Base-by-base conservation (phyloP, 2,113 vertebrate species). In the Bufo bufo region DNA sequence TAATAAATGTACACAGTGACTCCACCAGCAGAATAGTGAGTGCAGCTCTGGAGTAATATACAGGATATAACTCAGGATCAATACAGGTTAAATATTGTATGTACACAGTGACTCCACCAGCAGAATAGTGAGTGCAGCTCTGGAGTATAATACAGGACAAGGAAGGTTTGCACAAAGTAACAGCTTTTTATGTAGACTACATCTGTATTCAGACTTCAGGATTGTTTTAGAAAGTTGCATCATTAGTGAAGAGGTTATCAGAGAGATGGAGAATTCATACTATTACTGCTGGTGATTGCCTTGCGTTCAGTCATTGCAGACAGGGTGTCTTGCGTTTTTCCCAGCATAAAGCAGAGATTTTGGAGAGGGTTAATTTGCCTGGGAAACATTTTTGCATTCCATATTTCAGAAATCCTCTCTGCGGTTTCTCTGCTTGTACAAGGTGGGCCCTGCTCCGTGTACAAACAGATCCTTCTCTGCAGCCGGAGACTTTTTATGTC, bases 351-450 rank as follows among this genome's bases (percentile, higher is more conserved):
- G 43, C 4, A 19, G 75, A n/a, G 47, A 12, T 52, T 23, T 78
- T 49, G 12, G 14, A 5, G 17, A 54, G 47, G 75, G 75, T 54
- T 78, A 78, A 78, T 47, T 14, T 77, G 45, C 75, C 49, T 23
- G 75, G 75, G 75, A 23, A 54, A n/a, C 47, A 77, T 52, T 78
- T 75, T 78, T 78, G 50, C 75, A 54, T 78, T 78, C 50, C 49
- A 78, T 78, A 54, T 78, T 54, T 78, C 7, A 20, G 49, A 45
- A 49, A 75, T 23, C 49, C 49, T 74, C 72, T n/a, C 75, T 23
- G 49, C 4, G 19, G 74, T 52, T 78, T 23, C 14, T 78, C 50
- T 78, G 75, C 49, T 52, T 52, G 75, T 54, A 54, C 20, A 78
- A 78, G 75, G 50, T 78, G 75, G 50, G 19, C 50, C 50, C 11